Evolutionary conservation across 2,113 vertebrate genomes (phyloP).

Genomic region (Artemisiospiza belli): DNA sequence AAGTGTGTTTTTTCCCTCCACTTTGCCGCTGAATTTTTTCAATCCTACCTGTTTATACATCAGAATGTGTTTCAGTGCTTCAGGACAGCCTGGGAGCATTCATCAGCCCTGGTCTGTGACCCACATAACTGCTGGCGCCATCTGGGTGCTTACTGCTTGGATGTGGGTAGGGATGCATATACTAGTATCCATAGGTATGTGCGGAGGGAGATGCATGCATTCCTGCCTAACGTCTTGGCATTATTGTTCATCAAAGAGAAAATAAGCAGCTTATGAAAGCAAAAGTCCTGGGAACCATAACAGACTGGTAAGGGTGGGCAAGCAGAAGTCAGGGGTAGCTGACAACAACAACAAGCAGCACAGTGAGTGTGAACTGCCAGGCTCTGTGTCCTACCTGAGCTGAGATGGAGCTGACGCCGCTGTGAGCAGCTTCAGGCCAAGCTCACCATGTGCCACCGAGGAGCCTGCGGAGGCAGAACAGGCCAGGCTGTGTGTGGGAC

Average conservation of each 20-base stretch:
- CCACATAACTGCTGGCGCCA: background rate
- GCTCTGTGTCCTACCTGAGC: background rate
- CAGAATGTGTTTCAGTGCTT: background rate
- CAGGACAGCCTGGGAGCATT: background rate
- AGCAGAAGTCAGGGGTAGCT: background rate
- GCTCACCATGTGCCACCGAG: fast-evolving
- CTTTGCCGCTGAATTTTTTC: background rate
- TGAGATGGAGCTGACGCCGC: background rate
- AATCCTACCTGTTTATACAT: background rate
- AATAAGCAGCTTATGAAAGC: background rate
- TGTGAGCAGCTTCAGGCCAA: background rate
- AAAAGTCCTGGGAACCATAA: background rate
- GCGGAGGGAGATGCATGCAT: background rate
- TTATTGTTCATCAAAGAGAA: background rate
- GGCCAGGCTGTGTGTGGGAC: background rate
- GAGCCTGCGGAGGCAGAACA: background rate
- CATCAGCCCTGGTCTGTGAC: background rate
- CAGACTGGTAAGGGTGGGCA: background rate
- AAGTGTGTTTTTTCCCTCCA: background rate
- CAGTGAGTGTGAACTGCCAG: fast-evolving
- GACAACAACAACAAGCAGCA: background rate
- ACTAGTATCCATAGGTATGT: fast-evolving
- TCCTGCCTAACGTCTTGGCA: background rate
- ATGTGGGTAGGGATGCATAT: background rate
- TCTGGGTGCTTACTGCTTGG: background rate